Base-by-base conservation (phyloP, 1,140 invertebrate species). In the Ceratosolen fusciceps region DNA sequence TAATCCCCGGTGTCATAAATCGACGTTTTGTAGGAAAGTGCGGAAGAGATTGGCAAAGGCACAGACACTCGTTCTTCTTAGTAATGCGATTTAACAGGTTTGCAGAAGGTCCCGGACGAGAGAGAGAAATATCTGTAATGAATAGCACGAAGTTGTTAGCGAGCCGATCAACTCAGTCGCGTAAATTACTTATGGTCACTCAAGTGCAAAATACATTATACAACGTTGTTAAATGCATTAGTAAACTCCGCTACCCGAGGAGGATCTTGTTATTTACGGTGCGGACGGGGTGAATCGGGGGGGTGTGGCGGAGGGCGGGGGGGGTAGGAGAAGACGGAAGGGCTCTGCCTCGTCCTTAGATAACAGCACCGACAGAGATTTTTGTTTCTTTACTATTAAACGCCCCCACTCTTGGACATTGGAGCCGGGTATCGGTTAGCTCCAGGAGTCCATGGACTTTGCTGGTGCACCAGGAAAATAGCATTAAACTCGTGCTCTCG, bases 131-230 rank as follows among this genome's bases (percentile, higher is more conserved):
- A n/a, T n/a, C 19, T 52, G 49, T 65, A 67, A 75, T 67, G 31
- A 76, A 54, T 68, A 29, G 47, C 9, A 37, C 73, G 54, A 68
- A 56, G 47, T 39, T 52, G 60, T 19, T 68, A 19, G n/a, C 2
- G 5, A 29, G 47, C 5, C n/a, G 75, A 77, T 77, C 68, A 77
- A 70, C 16, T 37, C 34, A 77, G 58, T 70, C 34, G 19, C n/a
- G 75, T 70, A 77, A 77, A 70, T 70, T 77, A 39, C 65, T 49
- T 52, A 52, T 68, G 21, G 62, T 24, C n/a, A 54, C 68, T 76
- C 31, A 68, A 74, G 47, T 54, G 47, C 60, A 54, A 76, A 68
- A 68, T 68, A 68, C 47, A 16, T 76, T 67, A 76, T 67, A 58
- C 39, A 29, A 31, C 29, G 37, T 58, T 43, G 76, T 72, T 70